Evolutionary conservation across 2,888 invertebrate species (phyloP).

Genomic region (Campoplex capitator): DNA sequence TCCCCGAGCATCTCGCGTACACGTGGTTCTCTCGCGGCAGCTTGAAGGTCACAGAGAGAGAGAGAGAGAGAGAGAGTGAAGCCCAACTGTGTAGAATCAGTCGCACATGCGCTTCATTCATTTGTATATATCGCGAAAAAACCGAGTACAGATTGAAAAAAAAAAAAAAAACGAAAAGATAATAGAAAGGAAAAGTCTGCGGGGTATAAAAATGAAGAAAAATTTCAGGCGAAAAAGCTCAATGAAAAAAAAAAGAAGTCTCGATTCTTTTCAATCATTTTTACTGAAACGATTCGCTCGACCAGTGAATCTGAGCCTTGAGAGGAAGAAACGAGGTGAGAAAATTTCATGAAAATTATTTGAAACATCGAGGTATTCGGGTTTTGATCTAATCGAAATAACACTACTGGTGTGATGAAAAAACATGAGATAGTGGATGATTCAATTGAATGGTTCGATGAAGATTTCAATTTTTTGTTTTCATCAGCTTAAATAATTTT

Average conservation of each 20-base stretch:
- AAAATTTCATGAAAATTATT: too few species aligned
- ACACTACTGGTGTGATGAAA: too few species aligned
- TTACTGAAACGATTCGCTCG: too few species aligned
- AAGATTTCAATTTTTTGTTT: too few species aligned
- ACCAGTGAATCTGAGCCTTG: too few species aligned
- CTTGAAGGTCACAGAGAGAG: constrained; percentile 70
- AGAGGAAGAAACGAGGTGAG: too few species aligned
- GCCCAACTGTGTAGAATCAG: constrained; percentile 38
- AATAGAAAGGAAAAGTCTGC: neutral
- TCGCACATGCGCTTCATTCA: constrained; percentile 46
- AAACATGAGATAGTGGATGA: too few species aligned
- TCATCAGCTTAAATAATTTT: too few species aligned
- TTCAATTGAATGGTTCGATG: too few species aligned
- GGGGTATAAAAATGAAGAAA: neutral
- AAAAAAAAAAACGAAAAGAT: neutral
- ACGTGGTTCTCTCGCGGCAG: constrained; percentile 69
- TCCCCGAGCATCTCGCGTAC: constrained; percentile 70
- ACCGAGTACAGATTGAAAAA: neutral
- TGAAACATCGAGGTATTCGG: too few species aligned
- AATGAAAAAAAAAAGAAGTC: neutral
- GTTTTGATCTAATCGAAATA: too few species aligned
- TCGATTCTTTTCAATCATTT: neutral
- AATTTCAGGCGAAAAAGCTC: neutral
- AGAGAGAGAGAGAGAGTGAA: constrained; percentile 4
- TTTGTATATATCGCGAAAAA: constrained; percentile 5